These are phyloP conservation scores for Drosophila putrida DNA, from an alignment of 2,888 invertebrate species.

Conservation along the genomic window DNA sequence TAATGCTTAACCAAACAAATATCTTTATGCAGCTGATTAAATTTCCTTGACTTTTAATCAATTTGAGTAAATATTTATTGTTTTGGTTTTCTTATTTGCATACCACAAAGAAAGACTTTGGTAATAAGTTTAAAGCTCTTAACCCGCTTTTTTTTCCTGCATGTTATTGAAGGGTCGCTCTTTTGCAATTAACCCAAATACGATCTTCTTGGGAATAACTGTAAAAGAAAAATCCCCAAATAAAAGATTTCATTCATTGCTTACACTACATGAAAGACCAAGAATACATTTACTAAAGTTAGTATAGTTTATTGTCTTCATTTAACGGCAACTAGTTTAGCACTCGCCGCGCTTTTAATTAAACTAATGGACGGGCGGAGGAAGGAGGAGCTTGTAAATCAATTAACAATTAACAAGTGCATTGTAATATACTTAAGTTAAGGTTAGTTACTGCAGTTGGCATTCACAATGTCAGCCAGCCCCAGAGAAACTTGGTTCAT, in stretches of 20 bases:
- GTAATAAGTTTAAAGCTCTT: slow-evolving; percentile 20
- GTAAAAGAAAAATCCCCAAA: slow-evolving; percentile 16
- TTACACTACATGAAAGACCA: too few species aligned
- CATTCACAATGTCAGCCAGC: slow-evolving; percentile 54
- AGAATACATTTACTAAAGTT: not conserved
- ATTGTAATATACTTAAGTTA: slow-evolving; percentile 37
- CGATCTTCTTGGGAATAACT: slow-evolving; percentile 6
- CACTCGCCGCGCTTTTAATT: slow-evolving; percentile 36
- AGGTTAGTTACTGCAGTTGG: slow-evolving; percentile 49
- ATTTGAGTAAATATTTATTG: slow-evolving; percentile 23
- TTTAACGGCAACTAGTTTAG: slow-evolving; percentile 13
- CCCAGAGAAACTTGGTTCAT: slow-evolving; percentile 52
- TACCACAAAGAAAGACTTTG: slow-evolving; percentile 13
- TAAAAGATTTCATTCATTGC: not conserved
- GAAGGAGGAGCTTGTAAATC: slow-evolving; percentile 27
- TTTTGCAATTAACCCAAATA: slow-evolving; percentile 48
- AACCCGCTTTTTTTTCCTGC: slow-evolving; percentile 1
- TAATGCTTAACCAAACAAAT: not conserved
- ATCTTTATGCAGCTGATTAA: slow-evolving; percentile 3
- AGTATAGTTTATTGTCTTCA: slow-evolving; percentile 23
- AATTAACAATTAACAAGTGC: slow-evolving; percentile 51
- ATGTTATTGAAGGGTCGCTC: slow-evolving; percentile 20
- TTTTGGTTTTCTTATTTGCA: slow-evolving; percentile 28
- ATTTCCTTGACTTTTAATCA: slow-evolving; percentile 9
- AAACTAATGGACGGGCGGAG: slow-evolving; percentile 39